Conservation (phyloP, 2,113 vertebrate species). For the Callocephalon fimbriatum region DNA sequence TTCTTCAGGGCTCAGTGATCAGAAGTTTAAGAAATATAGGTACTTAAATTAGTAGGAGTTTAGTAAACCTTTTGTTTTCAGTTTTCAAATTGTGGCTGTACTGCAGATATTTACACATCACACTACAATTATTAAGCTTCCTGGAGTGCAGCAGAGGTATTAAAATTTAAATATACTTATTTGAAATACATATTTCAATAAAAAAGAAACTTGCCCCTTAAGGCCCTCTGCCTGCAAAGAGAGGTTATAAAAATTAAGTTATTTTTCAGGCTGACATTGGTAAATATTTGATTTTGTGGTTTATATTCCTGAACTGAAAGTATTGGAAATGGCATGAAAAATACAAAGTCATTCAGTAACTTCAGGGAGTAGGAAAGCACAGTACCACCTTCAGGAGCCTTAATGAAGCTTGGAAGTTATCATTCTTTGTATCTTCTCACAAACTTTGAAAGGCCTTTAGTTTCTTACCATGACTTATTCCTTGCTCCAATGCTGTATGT, state of each 20-base stretch:
- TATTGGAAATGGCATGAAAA: background rate
- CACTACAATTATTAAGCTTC: background rate
- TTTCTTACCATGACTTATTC: background rate
- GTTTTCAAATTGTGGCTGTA: background rate
- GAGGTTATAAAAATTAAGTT: background rate
- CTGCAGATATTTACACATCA: accelerated
- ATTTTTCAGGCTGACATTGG: background rate
- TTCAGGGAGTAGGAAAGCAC: background rate
- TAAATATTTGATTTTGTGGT: background rate
- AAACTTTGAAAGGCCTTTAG: background rate
- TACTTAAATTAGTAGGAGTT: background rate
- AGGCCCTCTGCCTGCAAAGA: background rate
- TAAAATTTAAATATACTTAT: background rate
- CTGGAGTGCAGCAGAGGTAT: background rate
- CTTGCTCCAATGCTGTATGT: background rate
- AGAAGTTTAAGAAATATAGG: background rate
- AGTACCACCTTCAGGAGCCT: background rate
- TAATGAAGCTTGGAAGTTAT: background rate
- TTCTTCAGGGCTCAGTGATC: background rate
- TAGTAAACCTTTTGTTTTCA: background rate
- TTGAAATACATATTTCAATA: background rate
- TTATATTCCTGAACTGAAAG: background rate
- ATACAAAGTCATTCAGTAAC: accelerated
- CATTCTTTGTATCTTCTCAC: background rate
- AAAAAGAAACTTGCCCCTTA: background rate